These are phyloP conservation scores for Hirtodrosophila histrioides DNA, from an alignment of 2,888 invertebrate genomes.

Conservation along the genomic window DNA sequence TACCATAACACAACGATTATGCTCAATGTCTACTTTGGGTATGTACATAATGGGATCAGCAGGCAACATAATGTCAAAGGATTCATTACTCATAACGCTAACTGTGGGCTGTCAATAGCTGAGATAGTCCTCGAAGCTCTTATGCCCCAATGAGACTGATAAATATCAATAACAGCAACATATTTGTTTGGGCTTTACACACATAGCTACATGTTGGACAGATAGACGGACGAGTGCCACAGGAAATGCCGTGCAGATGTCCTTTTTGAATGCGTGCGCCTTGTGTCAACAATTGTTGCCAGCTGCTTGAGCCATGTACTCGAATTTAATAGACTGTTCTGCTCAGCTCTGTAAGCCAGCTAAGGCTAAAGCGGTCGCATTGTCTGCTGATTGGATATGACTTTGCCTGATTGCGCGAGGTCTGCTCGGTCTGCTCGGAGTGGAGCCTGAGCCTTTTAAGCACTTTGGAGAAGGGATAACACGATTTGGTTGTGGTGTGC, in stretches of 20 bases:
- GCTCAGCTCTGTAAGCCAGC: slow-evolving; percentile 24
- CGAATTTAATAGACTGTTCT: slow-evolving; percentile 53
- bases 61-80: too few species aligned
- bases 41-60: too few species aligned
- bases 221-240: slow-evolving; percentile 1
- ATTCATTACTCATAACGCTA: too few species aligned
- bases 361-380: slow-evolving; percentile 26
- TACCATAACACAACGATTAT: too few species aligned
- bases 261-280: slow-evolving; percentile 32
- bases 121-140: not conserved
- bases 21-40: too few species aligned
- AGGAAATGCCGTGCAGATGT: slow-evolving; percentile 20
- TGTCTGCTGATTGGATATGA: slow-evolving; percentile 67
- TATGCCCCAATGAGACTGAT: slow-evolving; percentile 8
- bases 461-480: slow-evolving; percentile 23
- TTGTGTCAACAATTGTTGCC: slow-evolving; percentile 50
- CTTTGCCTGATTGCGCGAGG: slow-evolving; percentile 51
- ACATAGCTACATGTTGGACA: slow-evolving; percentile 6
- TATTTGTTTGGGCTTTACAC: slow-evolving; percentile 14
- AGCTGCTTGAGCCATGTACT: slow-evolving; percentile 28
- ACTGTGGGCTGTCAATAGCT: too few species aligned
- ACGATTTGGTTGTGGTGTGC: slow-evolving; percentile 18
- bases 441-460: slow-evolving; percentile 27
- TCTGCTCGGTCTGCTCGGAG: slow-evolving; percentile 12
- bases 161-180: slow-evolving; percentile 28